Evolutionary conservation across 2,113 vertebrate genomes (phyloP).

Genomic region (Cacatua alba): DNA sequence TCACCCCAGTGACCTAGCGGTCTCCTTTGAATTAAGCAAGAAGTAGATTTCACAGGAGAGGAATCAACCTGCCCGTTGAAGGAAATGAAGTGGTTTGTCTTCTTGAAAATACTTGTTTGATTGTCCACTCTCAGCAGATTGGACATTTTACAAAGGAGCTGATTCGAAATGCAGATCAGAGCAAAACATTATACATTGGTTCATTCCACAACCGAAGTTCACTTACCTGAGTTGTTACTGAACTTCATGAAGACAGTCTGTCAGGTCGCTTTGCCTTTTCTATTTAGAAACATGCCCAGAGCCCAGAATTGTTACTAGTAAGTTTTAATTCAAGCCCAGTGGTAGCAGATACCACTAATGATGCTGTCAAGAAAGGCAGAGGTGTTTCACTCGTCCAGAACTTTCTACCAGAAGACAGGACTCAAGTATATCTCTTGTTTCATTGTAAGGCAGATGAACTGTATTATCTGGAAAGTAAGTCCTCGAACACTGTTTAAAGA

Average conservation of each 20-base stretch:
- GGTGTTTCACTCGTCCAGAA: background rate
- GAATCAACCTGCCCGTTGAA: background rate
- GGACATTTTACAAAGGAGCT: background rate
- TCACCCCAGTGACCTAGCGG: rapidly evolving
- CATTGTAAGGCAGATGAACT: background rate
- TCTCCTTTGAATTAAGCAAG: background rate
- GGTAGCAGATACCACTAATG: background rate
- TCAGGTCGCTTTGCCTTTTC: background rate
- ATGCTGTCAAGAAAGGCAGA: background rate
- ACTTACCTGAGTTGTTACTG: background rate
- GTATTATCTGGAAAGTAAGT: background rate
- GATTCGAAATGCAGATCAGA: background rate
- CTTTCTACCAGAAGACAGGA: background rate
- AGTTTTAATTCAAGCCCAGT: background rate
- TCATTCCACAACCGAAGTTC: background rate
- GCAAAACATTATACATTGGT: background rate
- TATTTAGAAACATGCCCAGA: background rate
- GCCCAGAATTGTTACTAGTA: background rate
- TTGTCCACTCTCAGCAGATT: background rate
- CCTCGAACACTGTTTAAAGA: background rate
- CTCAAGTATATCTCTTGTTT: background rate
- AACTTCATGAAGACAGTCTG: background rate
- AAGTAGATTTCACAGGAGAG: background rate
- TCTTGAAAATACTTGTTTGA: background rate
- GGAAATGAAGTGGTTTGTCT: background rate